phyloP scores from a whole-genome alignment of 2,888 invertebrate genomes.

The Pammene fasciana region DNA sequence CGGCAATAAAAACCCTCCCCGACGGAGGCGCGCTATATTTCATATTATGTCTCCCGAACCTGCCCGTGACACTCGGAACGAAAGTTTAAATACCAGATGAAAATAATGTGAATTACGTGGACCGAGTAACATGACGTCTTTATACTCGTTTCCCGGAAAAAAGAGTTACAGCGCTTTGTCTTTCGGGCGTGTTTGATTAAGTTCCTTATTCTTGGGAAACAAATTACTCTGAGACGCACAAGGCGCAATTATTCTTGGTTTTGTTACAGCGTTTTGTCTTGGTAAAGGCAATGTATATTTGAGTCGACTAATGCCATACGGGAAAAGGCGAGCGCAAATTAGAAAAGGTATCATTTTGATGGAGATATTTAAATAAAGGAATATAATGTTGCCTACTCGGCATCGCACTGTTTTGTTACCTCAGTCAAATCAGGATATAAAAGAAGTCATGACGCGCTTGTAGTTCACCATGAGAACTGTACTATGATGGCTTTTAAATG shows the following conservation, averaged over 20 bases:
- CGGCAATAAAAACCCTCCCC: slow-evolving; percentile 75
- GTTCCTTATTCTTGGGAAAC: slow-evolving; percentile 41
- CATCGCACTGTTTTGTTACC: no score
- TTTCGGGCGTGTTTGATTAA: slow-evolving; percentile 41
- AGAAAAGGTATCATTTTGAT: slow-evolving; percentile 10
- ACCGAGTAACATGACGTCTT: slow-evolving; percentile 50
- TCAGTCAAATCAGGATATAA: no score
- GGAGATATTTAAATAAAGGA: background rate
- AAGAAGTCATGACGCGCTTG: no score
- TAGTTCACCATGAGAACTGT: no score
- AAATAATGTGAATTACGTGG: slow-evolving; percentile 73
- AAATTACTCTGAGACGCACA: slow-evolving; percentile 41
- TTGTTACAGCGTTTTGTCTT: slow-evolving; percentile 38
- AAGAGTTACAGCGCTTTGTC: slow-evolving; percentile 43
- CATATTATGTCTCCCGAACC: slow-evolving; percentile 67
- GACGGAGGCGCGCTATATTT: slow-evolving; percentile 69
- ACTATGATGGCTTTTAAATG: no score
- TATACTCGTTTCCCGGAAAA: slow-evolving; percentile 25
- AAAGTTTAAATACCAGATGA: slow-evolving; percentile 75
- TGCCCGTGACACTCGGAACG: slow-evolving; percentile 69
- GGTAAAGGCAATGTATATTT: slow-evolving; percentile 20
- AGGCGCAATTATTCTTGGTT: slow-evolving; percentile 40
- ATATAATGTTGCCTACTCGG: background rate
- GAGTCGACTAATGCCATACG: slow-evolving; percentile 13
- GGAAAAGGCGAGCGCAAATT: slow-evolving; percentile 24